These are phyloP conservation scores for Crioceris asparagi DNA, from an alignment of 2,888 invertebrate genomes.

Conservation along the genomic window DNA sequence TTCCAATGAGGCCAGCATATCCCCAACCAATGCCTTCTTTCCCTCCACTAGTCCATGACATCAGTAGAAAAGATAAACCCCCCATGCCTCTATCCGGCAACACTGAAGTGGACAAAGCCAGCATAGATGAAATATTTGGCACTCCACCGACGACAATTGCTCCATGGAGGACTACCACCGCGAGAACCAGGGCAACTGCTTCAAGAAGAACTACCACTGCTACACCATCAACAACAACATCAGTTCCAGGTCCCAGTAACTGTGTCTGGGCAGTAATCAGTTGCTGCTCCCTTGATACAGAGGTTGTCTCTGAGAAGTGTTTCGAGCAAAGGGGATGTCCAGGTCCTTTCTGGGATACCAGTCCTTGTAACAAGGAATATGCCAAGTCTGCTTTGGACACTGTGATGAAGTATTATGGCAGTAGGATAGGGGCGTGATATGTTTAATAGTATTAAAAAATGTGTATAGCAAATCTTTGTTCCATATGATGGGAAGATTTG, in stretches of 20 bases:
- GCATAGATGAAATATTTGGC: not conserved
- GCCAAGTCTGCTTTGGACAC: conserved; percentile 46
- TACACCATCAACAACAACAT: conserved; percentile 21
- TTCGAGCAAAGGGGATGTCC: conserved; percentile 63
- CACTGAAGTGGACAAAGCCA: conserved; percentile 3
- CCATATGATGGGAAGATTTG: too few species aligned
- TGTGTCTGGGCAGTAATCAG: conserved; percentile 69
- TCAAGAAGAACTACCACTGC: conserved; percentile 14
- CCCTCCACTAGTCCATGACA: conserved; percentile 24
- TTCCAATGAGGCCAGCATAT: conserved; percentile 14
- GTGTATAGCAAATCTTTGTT: too few species aligned
- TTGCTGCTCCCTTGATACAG: conserved; percentile 52
- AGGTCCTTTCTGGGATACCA: conserved; percentile 60
- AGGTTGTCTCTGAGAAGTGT: conserved; percentile 45
- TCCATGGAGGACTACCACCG: not conserved
- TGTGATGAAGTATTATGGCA: conserved; percentile 33
- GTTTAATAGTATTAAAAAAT: too few species aligned
- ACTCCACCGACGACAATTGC: not conserved
- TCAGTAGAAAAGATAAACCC: conserved; percentile 1
- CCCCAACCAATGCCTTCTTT: conserved; percentile 8
- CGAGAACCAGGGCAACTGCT: not conserved
- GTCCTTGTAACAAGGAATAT: conserved; percentile 57
- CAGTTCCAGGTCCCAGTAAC: conserved; percentile 19
- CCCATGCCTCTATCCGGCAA: conserved; percentile 8
- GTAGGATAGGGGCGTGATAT: too few species aligned